These are phyloP conservation scores for Standfussiana lucernea DNA, from an alignment of 2,888 invertebrate genomes.

Conservation along the genomic window DNA sequence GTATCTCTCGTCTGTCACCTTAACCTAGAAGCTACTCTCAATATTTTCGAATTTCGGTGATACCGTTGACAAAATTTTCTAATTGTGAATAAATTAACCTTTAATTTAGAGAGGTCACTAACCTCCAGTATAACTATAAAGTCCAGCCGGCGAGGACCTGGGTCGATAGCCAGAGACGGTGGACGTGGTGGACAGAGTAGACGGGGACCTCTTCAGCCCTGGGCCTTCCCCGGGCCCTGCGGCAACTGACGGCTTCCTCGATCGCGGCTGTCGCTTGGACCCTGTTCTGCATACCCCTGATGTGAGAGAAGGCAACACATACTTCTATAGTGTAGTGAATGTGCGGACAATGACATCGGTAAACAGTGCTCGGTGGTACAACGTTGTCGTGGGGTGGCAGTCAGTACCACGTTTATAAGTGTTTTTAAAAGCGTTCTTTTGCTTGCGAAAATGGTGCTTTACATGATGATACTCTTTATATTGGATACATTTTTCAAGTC, in stretches of 20 bases:
- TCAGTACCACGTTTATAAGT: slow-evolving; percentile 36
- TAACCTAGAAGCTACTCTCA: background rate
- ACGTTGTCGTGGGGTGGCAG: slow-evolving; percentile 37
- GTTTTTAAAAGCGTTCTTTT: slow-evolving; percentile 56
- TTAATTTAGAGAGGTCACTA: slow-evolving; percentile 50
- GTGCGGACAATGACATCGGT: slow-evolving; percentile 59
- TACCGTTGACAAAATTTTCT: background rate
- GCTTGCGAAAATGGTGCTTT: slow-evolving; percentile 59
- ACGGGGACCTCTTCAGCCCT: slow-evolving; percentile 83
- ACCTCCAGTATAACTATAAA: slow-evolving; percentile 93
- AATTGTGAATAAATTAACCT: background rate
- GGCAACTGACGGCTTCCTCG: slow-evolving; percentile 84
- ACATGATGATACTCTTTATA: slow-evolving; percentile 13
- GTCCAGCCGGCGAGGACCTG: slow-evolving; percentile 94
- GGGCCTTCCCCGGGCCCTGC: slow-evolving; percentile 78
- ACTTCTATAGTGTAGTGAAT: slow-evolving; percentile 67
- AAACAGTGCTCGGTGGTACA: slow-evolving; percentile 62
- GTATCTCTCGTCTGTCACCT: background rate
- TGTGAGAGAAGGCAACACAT: slow-evolving; percentile 63
- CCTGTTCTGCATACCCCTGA: slow-evolving; percentile 89
- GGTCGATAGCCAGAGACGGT: slow-evolving; percentile 91
- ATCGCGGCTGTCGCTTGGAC: slow-evolving; percentile 87
- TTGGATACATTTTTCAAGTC: slow-evolving; percentile 10
- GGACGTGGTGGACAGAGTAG: slow-evolving; percentile 87
- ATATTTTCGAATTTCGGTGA: background rate